A percentile compares a stretch with the other conserved stretches of the same genome.
Evolutionary conservation across 2,797 vertebrate genomes (phyloP).

Genomic region (Parambassis ranga): DNA sequence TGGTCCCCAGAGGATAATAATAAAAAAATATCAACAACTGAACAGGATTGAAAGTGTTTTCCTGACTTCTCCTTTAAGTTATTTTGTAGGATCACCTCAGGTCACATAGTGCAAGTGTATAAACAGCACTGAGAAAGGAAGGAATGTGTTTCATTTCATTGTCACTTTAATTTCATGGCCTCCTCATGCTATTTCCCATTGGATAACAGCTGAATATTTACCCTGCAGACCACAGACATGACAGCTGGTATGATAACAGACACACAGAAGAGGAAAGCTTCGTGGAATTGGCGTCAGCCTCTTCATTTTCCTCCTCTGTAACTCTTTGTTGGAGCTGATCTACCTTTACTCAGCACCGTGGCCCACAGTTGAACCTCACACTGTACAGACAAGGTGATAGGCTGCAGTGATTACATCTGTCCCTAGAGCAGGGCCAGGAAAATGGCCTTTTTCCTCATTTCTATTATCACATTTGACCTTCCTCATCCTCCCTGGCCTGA

Average conservation of each 20-base stretch:
- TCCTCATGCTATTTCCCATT: neutral
- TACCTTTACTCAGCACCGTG: slow-evolving; percentile 15
- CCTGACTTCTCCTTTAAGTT: too few species aligned
- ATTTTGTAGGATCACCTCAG: too few species aligned
- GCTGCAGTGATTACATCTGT: slow-evolving; percentile 73
- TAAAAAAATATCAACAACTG: too few species aligned
- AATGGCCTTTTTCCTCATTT: slow-evolving; percentile 71
- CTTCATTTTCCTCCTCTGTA: neutral
- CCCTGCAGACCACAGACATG: neutral
- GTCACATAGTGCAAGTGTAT: too few species aligned
- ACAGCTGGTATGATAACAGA: neutral
- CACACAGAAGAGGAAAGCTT: neutral
- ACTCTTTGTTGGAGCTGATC: neutral
- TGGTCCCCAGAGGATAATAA: too few species aligned
- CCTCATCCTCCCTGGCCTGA: slow-evolving; percentile 73
- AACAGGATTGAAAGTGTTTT: too few species aligned
- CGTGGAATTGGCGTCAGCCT: neutral
- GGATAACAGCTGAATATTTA: neutral
- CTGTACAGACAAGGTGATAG: slow-evolving; percentile 49
- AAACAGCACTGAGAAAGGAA: too few species aligned
- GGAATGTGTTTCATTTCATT: neutral
- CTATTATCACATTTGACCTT: slow-evolving; percentile 81
- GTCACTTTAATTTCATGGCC: neutral
- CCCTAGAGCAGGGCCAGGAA: slow-evolving; percentile 63
- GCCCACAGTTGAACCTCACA: slow-evolving; percentile 62